Percentiles rank a stretch among this genome's conserved stretches.
Conservation (phyloP, 2,888 invertebrate genomes). For the Drosophila recens region DNA sequence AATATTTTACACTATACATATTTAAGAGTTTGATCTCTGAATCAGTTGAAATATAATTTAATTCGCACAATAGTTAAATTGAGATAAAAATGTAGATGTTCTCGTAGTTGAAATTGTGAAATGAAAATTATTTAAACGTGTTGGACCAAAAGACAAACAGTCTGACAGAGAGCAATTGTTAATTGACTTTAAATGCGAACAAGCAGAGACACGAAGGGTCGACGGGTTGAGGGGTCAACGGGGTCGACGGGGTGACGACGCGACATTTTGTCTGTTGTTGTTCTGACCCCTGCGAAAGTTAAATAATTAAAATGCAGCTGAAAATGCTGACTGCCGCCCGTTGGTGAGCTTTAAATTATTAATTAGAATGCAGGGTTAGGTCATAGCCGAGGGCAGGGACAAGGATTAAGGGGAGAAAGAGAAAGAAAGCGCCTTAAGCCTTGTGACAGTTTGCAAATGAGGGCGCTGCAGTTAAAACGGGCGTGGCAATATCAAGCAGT, state of each 20-base stretch:
- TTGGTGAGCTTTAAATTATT: constrained; percentile 66
- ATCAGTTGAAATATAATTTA: not conserved
- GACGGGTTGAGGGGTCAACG: not conserved
- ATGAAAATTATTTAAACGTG: constrained; percentile 1
- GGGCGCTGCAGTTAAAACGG: constrained; percentile 24
- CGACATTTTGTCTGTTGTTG: constrained; percentile 9
- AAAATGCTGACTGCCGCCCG: constrained; percentile 49
- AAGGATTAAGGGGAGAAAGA: not conserved
- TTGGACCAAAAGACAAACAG: constrained; percentile 16
- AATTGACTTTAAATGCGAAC: constrained; percentile 57
- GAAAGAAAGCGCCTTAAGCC: constrained; percentile 23
- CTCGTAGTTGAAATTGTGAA: not conserved
- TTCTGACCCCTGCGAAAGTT: constrained; percentile 53
- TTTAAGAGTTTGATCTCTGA: not conserved
- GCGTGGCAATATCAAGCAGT: constrained; percentile 42
- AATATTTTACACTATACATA: constrained; percentile 11
- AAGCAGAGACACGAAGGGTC: constrained; percentile 21
- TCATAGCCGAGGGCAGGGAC: not conserved
- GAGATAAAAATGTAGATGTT: constrained; percentile 1
- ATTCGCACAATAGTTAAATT: not conserved
- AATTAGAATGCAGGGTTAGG: constrained; percentile 64
- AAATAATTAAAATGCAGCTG: constrained; percentile 65
- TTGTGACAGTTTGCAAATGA: constrained; percentile 52
- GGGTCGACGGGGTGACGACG: constrained; percentile 6
- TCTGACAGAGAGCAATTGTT: constrained; percentile 40